Evolutionary conservation across 53 echinoderm and acorn worm genomes (phyloP).

Genomic region (Zoroaster sp.): DNA sequence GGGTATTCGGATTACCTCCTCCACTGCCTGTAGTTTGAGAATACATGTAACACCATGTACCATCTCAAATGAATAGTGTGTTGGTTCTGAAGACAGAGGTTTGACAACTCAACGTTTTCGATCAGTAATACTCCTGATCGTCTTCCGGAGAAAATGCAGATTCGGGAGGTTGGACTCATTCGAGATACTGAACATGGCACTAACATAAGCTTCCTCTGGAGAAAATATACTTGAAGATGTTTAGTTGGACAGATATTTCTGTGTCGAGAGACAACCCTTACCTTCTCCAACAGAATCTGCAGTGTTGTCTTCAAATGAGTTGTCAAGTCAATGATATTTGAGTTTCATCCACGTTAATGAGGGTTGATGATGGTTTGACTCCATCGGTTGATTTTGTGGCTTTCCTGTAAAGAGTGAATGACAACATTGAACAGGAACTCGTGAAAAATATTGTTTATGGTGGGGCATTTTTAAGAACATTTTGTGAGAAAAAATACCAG

Average conservation of each 20-base stretch:
- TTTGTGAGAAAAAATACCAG: not conserved
- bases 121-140: no score
- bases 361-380: not conserved
- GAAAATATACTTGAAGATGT: not conserved
- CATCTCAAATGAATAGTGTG: no score
- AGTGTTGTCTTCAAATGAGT: not conserved
- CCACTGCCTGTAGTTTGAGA: no score
- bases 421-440: not conserved
- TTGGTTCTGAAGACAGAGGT: no score
- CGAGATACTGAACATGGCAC: not conserved
- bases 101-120: no score
- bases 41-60: no score
- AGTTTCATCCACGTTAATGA: not conserved
- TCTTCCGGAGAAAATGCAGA: no score
- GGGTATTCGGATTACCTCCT: no score
- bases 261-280: not conserved
- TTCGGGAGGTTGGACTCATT: no score
- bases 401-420: not conserved
- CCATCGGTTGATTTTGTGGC: not conserved
- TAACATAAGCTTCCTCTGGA: not conserved
- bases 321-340: not conserved
- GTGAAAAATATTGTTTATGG: not conserved
- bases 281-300: conserved; percentile 6
- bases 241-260: not conserved
- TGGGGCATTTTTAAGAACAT: not conserved